phyloP scores from a whole-genome alignment of 2,113 vertebrate species.

The Brachyhypopomus occidentalis region DNA sequence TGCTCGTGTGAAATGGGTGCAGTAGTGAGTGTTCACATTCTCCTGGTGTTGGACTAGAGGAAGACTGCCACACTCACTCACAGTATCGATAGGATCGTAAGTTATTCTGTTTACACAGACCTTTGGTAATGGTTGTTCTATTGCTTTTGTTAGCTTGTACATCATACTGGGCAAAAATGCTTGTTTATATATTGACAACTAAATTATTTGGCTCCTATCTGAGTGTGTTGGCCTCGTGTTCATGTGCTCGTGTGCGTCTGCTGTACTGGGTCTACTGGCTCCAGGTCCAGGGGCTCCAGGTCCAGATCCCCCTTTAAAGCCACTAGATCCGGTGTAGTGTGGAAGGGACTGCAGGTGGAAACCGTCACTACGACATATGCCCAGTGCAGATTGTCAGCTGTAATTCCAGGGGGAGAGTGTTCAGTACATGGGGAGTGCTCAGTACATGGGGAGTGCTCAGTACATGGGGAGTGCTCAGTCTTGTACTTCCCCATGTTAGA shows the following conservation, averaged over 20 bases:
- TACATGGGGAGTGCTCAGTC: too few species aligned
- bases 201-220: conserved; percentile 79
- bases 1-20: conserved; percentile 23
- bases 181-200: conserved; percentile 90
- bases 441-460: too few species aligned
- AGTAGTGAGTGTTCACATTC: conserved; percentile 27
- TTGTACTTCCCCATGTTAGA: too few species aligned
- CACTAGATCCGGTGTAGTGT: not conserved
- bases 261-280: too few species aligned
- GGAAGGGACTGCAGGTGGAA: too few species aligned
- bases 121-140: conserved; percentile 66
- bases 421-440: too few species aligned
- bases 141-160: conserved; percentile 79
- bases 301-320: too few species aligned
- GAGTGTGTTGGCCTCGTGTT: conserved; percentile 41
- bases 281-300: too few species aligned
- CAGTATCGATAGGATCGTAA: conserved; percentile 50
- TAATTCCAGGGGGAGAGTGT: too few species aligned
- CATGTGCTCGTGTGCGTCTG: not conserved
- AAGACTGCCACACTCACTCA: conserved; percentile 34
- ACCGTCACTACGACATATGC: too few species aligned
- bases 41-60: conserved; percentile 43
- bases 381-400: too few species aligned
- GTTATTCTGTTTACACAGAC: conserved; percentile 58
- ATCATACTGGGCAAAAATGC: conserved; percentile 82